Base-by-base conservation (phyloP, 1,140 invertebrate species). In the Apocrypta bakeri region DNA sequence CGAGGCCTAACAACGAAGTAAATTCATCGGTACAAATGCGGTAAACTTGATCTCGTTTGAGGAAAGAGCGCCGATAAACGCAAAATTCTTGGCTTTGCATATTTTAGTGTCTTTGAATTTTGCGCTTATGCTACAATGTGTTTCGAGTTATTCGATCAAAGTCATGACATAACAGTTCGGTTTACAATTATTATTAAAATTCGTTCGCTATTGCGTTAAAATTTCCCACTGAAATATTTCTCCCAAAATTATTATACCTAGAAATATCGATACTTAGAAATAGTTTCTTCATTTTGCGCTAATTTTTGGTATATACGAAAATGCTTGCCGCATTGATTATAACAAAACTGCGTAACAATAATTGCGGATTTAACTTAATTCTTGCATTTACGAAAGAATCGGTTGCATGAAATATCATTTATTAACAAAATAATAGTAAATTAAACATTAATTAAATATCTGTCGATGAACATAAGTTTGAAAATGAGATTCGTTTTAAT, bases 231-330 rank as follows among this genome's bases (percentile, higher is more conserved):
- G 21, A 56, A 56, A 69, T 73, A 77, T 81, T 81, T 75, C 82
- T 83, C 31, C 66, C 79, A 84, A 66, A 78, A 80, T 1, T 68
- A 71, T 79, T 79, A 83, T 79, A 11, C 40, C 12, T 71, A 66
- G 31, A 79, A 79, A 33, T 79, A 37, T 72, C 9, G 31, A 17
- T 79, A 61, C 56, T 72, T 72, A 72, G 72, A 48, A 79, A 79
- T 17, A 27, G 3, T 72, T 71, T 72, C 25, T 24, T 68, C 27
- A n/a, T 24, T 3, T 69, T 71, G 14, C 0, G 42, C 25, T 56
- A 69, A 1, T 69, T 40, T 79, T 71, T 79, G 64, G 27, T 79
- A 56, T 7, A 61, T 11, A 56, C 3, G 17, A 79, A 71, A 79
- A 79, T 78, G 63, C 21, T 68, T 78, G 37, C 7, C 24, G 14